A percentile compares a stretch with the other conserved stretches of the same genome.
phyloP scores from a whole-genome alignment of 37 sponge, comb jelly and placozoan genomes.

The Ianthella basta region DNA sequence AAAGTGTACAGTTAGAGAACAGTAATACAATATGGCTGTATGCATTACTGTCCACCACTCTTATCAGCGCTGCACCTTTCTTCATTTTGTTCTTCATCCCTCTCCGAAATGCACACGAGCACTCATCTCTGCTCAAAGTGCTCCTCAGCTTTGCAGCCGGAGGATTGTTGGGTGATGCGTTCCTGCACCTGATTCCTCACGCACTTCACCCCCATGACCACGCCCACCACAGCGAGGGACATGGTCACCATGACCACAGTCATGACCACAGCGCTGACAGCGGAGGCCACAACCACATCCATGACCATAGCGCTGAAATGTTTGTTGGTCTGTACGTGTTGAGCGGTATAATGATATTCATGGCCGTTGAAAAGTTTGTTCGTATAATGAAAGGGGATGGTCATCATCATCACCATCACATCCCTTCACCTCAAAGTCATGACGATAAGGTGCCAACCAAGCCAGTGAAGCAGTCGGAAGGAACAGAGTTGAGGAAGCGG shows the following conservation, averaged over 20 bases:
- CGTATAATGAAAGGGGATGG: conserved; percentile 72
- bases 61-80: conserved; percentile 90
- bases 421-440: background rate
- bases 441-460: background rate
- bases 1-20: background rate
- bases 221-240: conserved; percentile 29
- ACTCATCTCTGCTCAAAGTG: conserved; percentile 73
- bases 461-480: background rate
- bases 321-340: conserved; percentile 88
- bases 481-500: background rate
- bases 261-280: conserved; percentile 56
- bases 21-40: conserved; percentile 56
- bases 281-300: conserved; percentile 41
- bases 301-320: conserved; percentile 83
- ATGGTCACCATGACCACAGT: conserved; percentile 46
- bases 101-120: conserved; percentile 61
- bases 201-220: conserved; percentile 84
- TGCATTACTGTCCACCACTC: conserved; percentile 75
- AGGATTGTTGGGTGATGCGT: conserved; percentile 94
- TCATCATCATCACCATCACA: conserved; percentile 42
- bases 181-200: conserved; percentile 96
- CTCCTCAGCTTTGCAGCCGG: conserved; percentile 96
- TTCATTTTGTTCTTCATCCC: conserved; percentile 92
- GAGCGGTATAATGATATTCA: conserved; percentile 84
- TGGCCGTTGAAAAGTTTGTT: conserved; percentile 89